Base-by-base conservation (phyloP, 2,888 invertebrate genomes). In the Cephus pygmeus region DNA sequence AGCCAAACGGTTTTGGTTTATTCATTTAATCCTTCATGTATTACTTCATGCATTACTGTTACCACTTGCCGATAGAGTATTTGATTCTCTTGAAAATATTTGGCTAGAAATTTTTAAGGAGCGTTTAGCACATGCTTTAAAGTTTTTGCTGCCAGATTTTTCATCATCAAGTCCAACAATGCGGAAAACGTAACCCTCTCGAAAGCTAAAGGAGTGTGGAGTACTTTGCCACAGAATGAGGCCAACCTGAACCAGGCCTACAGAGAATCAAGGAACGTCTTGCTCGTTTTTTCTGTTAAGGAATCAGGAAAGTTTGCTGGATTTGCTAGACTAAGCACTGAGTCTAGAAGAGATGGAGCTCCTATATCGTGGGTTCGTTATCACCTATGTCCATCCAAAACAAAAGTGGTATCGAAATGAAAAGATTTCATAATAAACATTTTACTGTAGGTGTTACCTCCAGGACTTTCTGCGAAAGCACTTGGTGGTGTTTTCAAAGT, bases 151-250 rank as follows among this genome's bases (percentile, higher is more conserved):
- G 79, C 75, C 82, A 91, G 96, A 84, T 99, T 98, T 93, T 99
- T 98, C 92, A 94, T 99, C 79, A 98, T 99, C 87, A 99, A 99
- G 92, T 98, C 98, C 76, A 99, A 98, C 92, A 99, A 99, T 92
- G 96, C 97, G 79, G 99, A 99, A 92, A 99, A 99, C 92, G 97
- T 99, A 76, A 96, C 96, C 68, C 91, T 99, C 79, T 98, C 98
- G 1, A 99, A 99, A 92, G 96, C 96, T 30, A 97, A 97, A 93
- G 98, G 97, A 81, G 98, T 99, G 6, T 99, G 99, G 99, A 98
- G 99, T 4, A 99, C 99, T 4, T 94, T 98, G 79, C 98, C 98
- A 4, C 98, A 98, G 91, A 99, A 99, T 92, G 99, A 99, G 93
- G 96, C 97, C 1, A 98, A 98, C 92, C 93, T 99, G 76, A 99